phyloP scores from a whole-genome alignment of 2,113 vertebrate species.

The Pristiophorus japonicus region DNA sequence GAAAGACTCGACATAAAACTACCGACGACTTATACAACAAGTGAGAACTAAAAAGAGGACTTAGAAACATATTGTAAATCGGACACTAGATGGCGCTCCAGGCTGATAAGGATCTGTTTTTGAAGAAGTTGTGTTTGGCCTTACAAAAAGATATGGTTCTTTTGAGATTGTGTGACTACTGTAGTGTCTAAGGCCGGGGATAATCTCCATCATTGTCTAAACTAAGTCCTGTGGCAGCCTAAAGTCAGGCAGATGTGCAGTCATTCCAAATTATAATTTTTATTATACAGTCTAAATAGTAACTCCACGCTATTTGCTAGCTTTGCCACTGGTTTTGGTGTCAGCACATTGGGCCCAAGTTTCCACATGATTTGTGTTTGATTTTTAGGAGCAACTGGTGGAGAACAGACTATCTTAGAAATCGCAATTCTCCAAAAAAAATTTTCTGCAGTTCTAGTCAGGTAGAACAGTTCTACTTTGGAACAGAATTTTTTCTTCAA shows the following conservation, averaged over 20 bases:
- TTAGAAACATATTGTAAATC: background rate
- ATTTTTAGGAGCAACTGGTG: too few species aligned
- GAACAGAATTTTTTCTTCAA: too few species aligned
- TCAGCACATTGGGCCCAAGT: too few species aligned
- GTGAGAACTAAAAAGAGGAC: background rate
- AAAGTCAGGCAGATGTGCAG: background rate
- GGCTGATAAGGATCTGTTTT: background rate
- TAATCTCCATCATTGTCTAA: background rate
- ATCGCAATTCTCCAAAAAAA: too few species aligned
- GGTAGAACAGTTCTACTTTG: too few species aligned
- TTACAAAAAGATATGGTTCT: background rate
- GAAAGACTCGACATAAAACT: background rate
- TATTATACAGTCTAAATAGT: background rate
- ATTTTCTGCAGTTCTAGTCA: too few species aligned
- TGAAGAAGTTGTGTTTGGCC: background rate
- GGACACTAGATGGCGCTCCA: slow-evolving; percentile 21
- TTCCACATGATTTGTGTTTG: too few species aligned
- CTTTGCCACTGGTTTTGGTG: background rate
- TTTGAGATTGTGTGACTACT: too few species aligned
- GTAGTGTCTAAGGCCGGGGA: background rate
- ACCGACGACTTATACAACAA: background rate
- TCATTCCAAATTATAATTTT: background rate
- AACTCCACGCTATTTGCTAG: background rate
- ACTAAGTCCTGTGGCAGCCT: background rate
- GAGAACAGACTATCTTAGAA: too few species aligned